Percentiles rank a stretch among this genome's conserved stretches.
Evolutionary conservation across 2,888 invertebrate species (phyloP).

Genomic region (Cephus spinipes): DNA sequence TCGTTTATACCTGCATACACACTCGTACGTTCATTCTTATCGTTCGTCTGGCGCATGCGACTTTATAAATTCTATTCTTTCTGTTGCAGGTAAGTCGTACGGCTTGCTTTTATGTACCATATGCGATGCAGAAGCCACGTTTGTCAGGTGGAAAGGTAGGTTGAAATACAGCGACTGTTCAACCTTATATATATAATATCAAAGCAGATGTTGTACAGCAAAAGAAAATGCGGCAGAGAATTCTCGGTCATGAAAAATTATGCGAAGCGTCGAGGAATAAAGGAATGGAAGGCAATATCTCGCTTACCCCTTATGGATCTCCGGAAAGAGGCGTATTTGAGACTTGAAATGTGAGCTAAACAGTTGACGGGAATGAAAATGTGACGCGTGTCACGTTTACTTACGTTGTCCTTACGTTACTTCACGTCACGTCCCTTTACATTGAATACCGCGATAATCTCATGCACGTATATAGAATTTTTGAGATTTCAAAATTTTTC

Average conservation of each 20-base stretch:
- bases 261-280: background rate
- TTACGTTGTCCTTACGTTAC: too few relatives aligned
- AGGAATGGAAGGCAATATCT: background rate
- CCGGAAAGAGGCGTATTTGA: background rate
- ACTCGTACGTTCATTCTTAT: background rate
- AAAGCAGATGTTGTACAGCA: background rate
- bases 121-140: background rate
- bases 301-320: background rate
- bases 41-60: background rate
- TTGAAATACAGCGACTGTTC: background rate
- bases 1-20: background rate
- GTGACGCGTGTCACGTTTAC: background rate
- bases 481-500: background rate
- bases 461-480: background rate
- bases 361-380: background rate
- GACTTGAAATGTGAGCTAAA: background rate
- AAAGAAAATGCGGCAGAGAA: background rate
- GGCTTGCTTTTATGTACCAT: background rate
- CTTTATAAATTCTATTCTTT: constrained; percentile 3
- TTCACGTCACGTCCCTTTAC: background rate
- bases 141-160: background rate
- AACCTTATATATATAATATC: background rate
- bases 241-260: background rate
- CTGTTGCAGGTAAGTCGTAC: constrained; percentile 22
- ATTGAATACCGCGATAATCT: background rate